Evolutionary conservation across 1,140 invertebrate species (phyloP).

Genomic region (Drosophila ficusphila): DNA sequence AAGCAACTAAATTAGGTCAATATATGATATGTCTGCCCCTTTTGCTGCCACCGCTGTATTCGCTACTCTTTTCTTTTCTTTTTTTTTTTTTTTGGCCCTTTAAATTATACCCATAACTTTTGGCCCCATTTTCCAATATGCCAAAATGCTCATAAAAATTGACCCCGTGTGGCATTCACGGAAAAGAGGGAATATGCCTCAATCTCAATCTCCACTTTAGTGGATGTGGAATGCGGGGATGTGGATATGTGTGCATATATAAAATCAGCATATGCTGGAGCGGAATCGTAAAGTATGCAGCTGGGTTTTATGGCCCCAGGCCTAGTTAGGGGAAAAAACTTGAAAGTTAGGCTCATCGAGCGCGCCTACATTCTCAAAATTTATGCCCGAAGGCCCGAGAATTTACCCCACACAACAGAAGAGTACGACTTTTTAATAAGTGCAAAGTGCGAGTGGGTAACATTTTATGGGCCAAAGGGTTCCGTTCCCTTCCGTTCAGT

Average conservation of each 20-base stretch:
- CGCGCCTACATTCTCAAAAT: conserved; percentile 47
- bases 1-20: background rate
- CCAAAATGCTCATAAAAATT: conserved; percentile 81
- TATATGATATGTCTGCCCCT: background rate
- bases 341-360: conserved; percentile 66
- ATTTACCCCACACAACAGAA: conserved; percentile 46
- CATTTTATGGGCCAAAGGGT: conserved; percentile 50
- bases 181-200: conserved; percentile 15
- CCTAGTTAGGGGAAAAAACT: conserved; percentile 63
- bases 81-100: conserved; percentile 1
- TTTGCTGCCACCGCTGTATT: conserved; percentile 7
- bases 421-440: conserved; percentile 79
- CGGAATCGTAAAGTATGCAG: conserved; percentile 75
- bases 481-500: conserved; percentile 21
- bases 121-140: conserved; percentile 78
- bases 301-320: conserved; percentile 71
- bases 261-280: conserved; percentile 75
- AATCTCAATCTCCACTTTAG: conserved; percentile 31
- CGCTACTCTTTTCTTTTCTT: too few species aligned
- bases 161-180: conserved; percentile 61
- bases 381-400: conserved; percentile 48
- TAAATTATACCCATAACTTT: conserved; percentile 78
- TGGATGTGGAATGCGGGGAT: too few species aligned
- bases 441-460: conserved; percentile 73
- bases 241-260: conserved; percentile 22